phyloP scores from a whole-genome alignment of 53 echinoderm and acorn worm genomes.

The Holothuria scabra region DNA sequence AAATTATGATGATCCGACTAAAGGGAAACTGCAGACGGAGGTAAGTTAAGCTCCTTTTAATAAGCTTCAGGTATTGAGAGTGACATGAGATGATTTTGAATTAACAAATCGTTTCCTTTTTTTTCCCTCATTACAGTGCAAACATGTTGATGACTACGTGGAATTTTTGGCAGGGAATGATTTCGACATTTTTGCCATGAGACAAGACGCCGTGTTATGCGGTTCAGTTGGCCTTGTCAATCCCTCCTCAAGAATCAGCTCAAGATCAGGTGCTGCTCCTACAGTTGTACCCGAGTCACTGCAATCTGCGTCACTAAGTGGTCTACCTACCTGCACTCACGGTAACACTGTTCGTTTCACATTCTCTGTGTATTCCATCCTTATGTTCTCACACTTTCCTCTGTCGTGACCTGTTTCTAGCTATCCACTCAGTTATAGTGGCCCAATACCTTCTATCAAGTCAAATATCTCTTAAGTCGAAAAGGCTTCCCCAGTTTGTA shows the following conservation, averaged over 20 bases:
- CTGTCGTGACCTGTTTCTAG: too few relatives aligned
- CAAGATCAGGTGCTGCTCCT: constrained; percentile 6
- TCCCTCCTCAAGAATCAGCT: not conserved
- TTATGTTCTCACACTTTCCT: too few relatives aligned
- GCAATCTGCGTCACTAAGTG: not conserved
- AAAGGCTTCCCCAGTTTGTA: too few relatives aligned
- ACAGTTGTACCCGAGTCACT: not conserved
- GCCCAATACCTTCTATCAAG: too few relatives aligned
- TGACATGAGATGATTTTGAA: too few relatives aligned
- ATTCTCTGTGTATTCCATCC: too few relatives aligned
- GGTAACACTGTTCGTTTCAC: not conserved
- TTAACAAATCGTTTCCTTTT: not conserved
- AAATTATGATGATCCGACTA: too few relatives aligned
- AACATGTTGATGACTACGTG: constrained; percentile 66
- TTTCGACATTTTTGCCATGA: constrained; percentile 67
- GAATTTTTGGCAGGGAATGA: constrained; percentile 83
- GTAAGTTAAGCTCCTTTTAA: too few relatives aligned
- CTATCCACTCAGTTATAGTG: too few relatives aligned
- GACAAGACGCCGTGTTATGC: constrained; percentile 71
- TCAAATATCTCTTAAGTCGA: too few relatives aligned
- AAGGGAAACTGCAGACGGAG: too few relatives aligned
- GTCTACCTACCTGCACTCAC: not conserved
- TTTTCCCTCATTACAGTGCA: constrained; percentile 59
- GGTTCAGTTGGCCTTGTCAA: constrained; percentile 64
- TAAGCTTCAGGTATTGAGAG: too few relatives aligned